Evolutionary conservation across 2,797 vertebrate species (phyloP).

Genomic region (Lemur catta): DNA sequence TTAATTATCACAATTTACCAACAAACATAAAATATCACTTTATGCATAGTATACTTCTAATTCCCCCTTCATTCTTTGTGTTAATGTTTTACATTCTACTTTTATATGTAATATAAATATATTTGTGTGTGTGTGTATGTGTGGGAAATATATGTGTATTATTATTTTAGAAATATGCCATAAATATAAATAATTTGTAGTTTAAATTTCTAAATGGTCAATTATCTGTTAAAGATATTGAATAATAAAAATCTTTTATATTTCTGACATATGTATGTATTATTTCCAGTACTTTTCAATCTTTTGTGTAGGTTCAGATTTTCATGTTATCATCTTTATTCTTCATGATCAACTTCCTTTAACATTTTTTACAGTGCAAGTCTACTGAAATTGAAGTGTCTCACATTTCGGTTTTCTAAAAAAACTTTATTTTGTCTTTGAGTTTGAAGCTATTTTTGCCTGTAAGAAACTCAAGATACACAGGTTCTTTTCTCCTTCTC

Average conservation of each 20-base stretch:
- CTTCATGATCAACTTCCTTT: neutral
- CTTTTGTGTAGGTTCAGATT: neutral
- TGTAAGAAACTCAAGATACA: neutral
- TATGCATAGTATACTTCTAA: neutral
- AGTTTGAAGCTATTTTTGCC: neutral
- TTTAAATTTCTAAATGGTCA: neutral
- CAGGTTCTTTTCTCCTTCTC: neutral
- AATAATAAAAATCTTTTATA: neutral
- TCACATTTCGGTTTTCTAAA: neutral
- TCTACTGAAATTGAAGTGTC: neutral
- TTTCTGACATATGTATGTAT: neutral
- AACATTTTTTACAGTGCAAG: neutral
- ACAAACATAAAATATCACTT: neutral
- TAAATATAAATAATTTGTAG: neutral
- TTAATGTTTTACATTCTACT: neutral
- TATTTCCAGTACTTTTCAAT: neutral
- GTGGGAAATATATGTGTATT: too few relatives aligned
- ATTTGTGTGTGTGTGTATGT: neutral
- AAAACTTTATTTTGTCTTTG: neutral
- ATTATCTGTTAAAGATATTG: neutral
- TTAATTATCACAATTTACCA: neutral
- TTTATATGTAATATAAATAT: neutral
- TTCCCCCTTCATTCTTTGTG: neutral
- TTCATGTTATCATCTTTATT: neutral
- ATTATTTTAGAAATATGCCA: neutral